phyloP scores from a whole-genome alignment of 2,888 invertebrate genomes.

The Trachelus troglodyta region DNA sequence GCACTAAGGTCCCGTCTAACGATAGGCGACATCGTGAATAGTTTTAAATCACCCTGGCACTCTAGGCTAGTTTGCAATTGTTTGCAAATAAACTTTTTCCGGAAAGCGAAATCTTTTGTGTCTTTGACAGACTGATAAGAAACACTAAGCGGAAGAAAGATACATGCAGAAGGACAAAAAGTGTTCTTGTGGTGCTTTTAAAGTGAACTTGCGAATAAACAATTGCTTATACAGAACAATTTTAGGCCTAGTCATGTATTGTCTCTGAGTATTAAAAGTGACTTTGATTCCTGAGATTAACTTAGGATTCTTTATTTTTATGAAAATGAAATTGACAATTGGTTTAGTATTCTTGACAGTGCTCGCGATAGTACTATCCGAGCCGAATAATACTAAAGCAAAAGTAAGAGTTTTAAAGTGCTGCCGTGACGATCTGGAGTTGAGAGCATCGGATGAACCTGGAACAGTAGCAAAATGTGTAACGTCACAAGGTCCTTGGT shows the following conservation, averaged over 20 bases:
- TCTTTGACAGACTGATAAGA: neutral
- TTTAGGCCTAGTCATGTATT: neutral
- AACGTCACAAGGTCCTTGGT: conserved; percentile 65
- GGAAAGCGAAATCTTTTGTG: neutral
- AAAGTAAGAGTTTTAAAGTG: conserved; percentile 68
- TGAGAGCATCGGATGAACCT: conserved; percentile 60
- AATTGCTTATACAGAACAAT: neutral
- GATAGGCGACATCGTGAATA: neutral
- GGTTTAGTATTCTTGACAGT: neutral
- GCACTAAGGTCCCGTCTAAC: neutral
- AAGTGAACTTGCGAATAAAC: neutral
- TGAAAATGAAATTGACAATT: neutral
- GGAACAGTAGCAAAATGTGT: conserved; percentile 46
- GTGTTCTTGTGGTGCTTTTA: neutral
- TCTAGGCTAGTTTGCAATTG: neutral
- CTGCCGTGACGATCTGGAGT: conserved; percentile 69
- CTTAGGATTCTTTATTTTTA: neutral
- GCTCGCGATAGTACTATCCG: neutral
- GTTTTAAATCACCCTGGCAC: neutral
- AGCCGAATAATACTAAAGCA: neutral
- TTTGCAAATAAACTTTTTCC: neutral
- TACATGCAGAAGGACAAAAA: neutral
- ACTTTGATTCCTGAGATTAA: neutral
- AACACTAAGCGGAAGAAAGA: neutral
- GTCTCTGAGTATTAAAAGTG: neutral